Conservation (phyloP, 2,888 invertebrate genomes). For the Calameuta pallipes region DNA sequence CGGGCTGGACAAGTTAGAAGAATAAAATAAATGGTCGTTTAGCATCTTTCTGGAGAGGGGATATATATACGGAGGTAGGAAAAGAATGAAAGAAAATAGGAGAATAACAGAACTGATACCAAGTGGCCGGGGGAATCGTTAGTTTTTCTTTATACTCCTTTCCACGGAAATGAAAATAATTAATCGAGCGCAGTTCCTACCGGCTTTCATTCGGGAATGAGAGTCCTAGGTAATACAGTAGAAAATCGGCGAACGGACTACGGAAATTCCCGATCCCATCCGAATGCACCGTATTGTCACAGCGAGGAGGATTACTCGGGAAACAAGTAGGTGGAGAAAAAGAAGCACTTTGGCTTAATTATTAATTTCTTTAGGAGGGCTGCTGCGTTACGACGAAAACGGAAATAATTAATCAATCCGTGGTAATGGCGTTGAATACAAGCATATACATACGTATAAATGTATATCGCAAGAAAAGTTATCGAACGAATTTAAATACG, state of each 20-base stretch:
- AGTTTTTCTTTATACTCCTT: background rate
- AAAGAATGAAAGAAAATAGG: background rate
- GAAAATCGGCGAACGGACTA: conserved; percentile 5
- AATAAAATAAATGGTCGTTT: conserved; percentile 6
- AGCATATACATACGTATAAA: background rate
- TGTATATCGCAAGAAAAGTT: background rate
- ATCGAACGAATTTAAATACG: background rate
- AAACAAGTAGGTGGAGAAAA: background rate
- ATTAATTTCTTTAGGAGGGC: background rate
- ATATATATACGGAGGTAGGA: background rate
- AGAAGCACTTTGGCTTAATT: background rate
- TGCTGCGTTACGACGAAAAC: background rate
- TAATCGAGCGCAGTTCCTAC: background rate
- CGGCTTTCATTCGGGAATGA: conserved; percentile 28
- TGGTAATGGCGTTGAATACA: background rate
- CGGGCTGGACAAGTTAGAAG: background rate
- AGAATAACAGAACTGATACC: background rate
- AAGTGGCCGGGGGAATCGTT: background rate
- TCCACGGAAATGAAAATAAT: conserved; percentile 1
- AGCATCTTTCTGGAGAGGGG: background rate
- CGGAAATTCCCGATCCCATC: background rate
- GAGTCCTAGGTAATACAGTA: conserved; percentile 31
- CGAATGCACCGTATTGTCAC: background rate
- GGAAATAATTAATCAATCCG: background rate
- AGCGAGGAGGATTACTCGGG: background rate